Conservation (phyloP, 2,888 invertebrate species). For the Vanessa cardui region DNA sequence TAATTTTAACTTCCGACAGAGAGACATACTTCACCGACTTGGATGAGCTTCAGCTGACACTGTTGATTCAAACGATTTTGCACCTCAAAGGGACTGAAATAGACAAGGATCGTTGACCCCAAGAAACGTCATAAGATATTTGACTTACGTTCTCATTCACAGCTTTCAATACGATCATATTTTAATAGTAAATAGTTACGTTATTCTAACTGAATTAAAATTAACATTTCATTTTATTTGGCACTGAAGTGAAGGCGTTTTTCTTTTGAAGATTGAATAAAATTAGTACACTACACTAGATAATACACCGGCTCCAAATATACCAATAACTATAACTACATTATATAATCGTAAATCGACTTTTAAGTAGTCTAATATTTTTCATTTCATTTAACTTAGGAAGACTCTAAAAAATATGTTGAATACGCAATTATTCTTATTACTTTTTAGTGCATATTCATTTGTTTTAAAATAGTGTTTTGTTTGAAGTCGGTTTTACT, state of each 20-base stretch:
- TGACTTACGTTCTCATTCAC: slow-evolving; percentile 32
- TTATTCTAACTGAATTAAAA: neutral
- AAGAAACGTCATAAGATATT: slow-evolving; percentile 32
- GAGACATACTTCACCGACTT: slow-evolving; percentile 32
- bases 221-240: slow-evolving; percentile 12
- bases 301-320: too few relatives aligned
- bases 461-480: too few relatives aligned
- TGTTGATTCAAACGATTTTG: slow-evolving; percentile 48
- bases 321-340: too few relatives aligned
- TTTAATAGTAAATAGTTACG: neutral
- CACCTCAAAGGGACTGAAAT: slow-evolving; percentile 61
- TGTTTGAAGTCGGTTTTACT: too few relatives aligned
- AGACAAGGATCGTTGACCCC: slow-evolving; percentile 55
- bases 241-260: slow-evolving; percentile 11
- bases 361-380: too few relatives aligned
- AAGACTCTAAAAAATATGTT: too few relatives aligned
- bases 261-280: slow-evolving; percentile 9
- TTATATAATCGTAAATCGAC: too few relatives aligned
- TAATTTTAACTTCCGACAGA: slow-evolving; percentile 34
- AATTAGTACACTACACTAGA: neutral
- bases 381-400: too few relatives aligned
- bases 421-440: too few relatives aligned
- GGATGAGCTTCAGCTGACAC: slow-evolving; percentile 40
- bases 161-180: slow-evolving; percentile 5
- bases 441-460: too few relatives aligned